phyloP scores from a whole-genome alignment of 1,140 invertebrate species.

The Dendroctonus ponderosae region DNA sequence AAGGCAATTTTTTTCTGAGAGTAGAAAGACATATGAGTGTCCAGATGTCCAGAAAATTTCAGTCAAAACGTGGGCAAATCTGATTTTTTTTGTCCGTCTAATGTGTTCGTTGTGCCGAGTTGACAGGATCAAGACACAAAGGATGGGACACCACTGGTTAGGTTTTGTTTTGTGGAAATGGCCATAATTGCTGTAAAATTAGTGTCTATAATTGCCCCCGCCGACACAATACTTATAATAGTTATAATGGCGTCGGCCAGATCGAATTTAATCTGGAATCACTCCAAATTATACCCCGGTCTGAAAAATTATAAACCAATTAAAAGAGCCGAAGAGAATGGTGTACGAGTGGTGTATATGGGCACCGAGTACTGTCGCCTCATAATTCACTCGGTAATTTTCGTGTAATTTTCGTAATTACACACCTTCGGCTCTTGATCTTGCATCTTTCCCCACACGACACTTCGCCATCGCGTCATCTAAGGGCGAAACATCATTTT shows the following conservation, averaged over 20 bases:
- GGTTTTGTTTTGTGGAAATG: not conserved
- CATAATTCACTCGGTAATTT: constrained; percentile 22
- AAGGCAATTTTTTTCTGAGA: too few species aligned
- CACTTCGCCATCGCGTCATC: too few species aligned
- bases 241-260: constrained; percentile 16
- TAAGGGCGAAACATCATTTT: too few species aligned
- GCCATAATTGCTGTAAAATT: constrained; percentile 26
- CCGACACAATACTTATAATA: constrained; percentile 31
- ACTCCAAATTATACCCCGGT: constrained; percentile 23
- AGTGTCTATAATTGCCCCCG: constrained; percentile 26
- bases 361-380: constrained; percentile 19
- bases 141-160: too few species aligned
- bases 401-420: constrained; percentile 21
- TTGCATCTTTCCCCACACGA: too few species aligned
- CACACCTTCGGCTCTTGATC: not conserved
- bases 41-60: too few species aligned
- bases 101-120: too few species aligned
- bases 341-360: constrained; percentile 2
- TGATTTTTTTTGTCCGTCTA: too few species aligned
- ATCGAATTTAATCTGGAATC: constrained; percentile 27
- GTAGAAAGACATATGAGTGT: too few species aligned
- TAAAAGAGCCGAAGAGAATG: constrained; percentile 20
- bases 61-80: too few species aligned
- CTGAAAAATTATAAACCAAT: constrained; percentile 28
- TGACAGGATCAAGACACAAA: too few species aligned